These are phyloP conservation scores for Polyploca ridens DNA, from an alignment of 2,888 invertebrate species.

Conservation along the genomic window DNA sequence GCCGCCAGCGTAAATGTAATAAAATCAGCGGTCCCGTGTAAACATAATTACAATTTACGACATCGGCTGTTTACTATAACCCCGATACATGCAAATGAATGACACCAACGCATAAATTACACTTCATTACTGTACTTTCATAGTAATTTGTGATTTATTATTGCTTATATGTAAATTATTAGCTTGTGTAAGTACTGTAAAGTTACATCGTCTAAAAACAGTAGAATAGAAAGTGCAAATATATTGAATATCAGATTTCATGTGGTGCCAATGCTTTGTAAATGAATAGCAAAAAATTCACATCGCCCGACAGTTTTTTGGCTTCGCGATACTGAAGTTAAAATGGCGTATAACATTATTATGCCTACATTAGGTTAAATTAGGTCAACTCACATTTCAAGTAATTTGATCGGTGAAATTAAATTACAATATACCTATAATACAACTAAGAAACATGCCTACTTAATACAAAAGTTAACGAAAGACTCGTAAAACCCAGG, in stretches of 20 bases:
- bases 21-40: conserved; percentile 8
- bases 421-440: too few relatives aligned
- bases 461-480: too few relatives aligned
- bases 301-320: background rate
- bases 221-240: too few relatives aligned
- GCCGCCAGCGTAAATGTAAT: conserved; percentile 9
- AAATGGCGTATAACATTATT: conserved; percentile 6
- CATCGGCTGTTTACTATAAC: conserved; percentile 12
- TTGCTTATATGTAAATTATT: conserved; percentile 6
- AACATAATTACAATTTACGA: conserved; percentile 13
- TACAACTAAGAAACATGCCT: too few relatives aligned
- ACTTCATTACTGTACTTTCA: conserved; percentile 9
- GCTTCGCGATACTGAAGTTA: background rate
- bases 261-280: background rate
- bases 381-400: background rate
- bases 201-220: background rate
- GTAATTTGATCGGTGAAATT: background rate
- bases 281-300: background rate
- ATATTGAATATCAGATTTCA: too few relatives aligned
- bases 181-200: background rate
- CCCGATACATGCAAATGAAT: conserved; percentile 13
- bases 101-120: conserved; percentile 12
- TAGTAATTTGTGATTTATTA: conserved; percentile 10
- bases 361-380: conserved; percentile 1
- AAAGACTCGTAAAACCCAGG: too few relatives aligned